phyloP scores from a whole-genome alignment of 2,113 vertebrate species.

The Cyanoliseus patagonus region DNA sequence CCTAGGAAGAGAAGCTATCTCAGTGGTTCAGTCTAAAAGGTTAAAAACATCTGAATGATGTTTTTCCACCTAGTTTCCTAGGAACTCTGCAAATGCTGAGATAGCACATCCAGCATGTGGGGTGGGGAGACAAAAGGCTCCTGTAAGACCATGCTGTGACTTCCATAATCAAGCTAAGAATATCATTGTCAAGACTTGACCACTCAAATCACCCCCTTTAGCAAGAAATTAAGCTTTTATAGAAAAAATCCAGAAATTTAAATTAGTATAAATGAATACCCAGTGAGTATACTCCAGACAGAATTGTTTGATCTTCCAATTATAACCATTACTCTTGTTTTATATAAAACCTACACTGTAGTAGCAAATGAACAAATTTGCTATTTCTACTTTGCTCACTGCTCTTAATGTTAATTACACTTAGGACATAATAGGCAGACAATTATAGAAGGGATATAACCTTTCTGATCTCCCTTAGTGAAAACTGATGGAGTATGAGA shows the following conservation, averaged over 20 bases:
- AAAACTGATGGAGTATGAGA: background rate
- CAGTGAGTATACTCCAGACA: background rate
- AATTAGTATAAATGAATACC: background rate
- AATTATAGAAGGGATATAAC: background rate
- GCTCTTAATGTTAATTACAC: background rate
- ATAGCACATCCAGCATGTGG: fast-evolving
- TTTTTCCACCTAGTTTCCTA: background rate
- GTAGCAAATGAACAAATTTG: background rate
- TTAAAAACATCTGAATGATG: background rate
- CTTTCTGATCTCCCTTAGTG: background rate
- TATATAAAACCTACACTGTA: background rate
- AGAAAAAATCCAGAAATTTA: background rate
- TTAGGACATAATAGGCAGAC: background rate
- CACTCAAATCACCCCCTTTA: background rate
- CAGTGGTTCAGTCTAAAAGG: background rate
- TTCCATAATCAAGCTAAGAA: background rate
- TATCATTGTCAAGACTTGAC: background rate
- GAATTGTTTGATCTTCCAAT: background rate
- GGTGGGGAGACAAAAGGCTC: background rate
- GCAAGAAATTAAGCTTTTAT: background rate
- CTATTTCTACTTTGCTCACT: background rate
- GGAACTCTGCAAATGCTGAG: background rate
- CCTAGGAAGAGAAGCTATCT: background rate
- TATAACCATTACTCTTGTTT: background rate
- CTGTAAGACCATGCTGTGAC: background rate